phyloP scores from a whole-genome alignment of 2,113 vertebrate genomes.

The Athene noctua region DNA sequence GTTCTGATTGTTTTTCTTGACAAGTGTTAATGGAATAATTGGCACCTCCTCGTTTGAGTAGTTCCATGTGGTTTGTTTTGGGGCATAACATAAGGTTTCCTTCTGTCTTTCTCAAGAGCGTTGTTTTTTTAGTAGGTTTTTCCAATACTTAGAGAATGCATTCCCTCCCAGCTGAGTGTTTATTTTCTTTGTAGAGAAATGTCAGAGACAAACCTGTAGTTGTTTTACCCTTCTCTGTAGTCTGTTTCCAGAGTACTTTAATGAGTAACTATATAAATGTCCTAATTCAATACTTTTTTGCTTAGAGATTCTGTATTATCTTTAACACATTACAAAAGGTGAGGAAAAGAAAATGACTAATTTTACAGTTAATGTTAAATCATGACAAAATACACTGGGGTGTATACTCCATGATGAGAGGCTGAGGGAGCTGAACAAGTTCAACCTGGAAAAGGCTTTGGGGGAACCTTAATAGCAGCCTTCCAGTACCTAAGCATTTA shows the following conservation, averaged over 20 bases:
- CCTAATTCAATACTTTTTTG: neutral
- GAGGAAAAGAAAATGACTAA: neutral
- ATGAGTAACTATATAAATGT: neutral
- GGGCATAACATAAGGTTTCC: neutral
- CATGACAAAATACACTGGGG: neutral
- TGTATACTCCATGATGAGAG: neutral
- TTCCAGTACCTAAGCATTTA: neutral
- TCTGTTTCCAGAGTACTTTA: neutral
- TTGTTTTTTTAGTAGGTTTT: neutral
- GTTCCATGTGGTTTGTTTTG: neutral
- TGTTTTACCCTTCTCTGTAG: neutral
- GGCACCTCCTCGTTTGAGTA: neutral
- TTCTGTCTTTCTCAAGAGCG: neutral
- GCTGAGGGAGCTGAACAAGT: neutral
- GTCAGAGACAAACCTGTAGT: neutral
- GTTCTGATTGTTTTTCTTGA: neutral
- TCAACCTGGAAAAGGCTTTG: neutral
- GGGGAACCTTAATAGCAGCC: neutral
- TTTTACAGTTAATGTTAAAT: neutral
- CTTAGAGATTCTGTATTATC: neutral
- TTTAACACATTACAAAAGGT: neutral
- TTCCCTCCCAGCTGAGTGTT: neutral
- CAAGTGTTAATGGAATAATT: neutral
- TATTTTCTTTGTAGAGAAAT: neutral
- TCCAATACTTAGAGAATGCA: neutral